These are phyloP conservation scores for Drosophila prosaltans DNA, from an alignment of 1,140 invertebrate species.

Conservation along the genomic window DNA sequence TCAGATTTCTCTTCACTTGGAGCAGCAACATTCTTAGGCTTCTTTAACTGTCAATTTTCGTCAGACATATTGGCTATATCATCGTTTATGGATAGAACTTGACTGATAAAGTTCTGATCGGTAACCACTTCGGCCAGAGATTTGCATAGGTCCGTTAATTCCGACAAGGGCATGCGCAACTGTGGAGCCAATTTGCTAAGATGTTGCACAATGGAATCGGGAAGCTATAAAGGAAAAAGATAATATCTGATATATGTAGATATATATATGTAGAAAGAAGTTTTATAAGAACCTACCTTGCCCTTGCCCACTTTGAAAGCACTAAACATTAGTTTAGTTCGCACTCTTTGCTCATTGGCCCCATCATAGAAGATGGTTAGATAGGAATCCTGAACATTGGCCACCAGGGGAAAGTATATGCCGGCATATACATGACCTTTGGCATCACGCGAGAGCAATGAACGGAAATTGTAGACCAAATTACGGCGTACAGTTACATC, in stretches of 20 bases:
- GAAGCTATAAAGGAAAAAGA: slow-evolving; percentile 83
- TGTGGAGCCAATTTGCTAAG: slow-evolving; percentile 89
- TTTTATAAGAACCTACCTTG: slow-evolving; percentile 84
- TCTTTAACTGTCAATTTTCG: slow-evolving; percentile 87
- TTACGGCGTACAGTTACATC: slow-evolving; percentile 94
- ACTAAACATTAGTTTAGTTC: slow-evolving; percentile 88
- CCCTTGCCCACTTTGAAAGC: slow-evolving; percentile 87
- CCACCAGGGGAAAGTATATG: slow-evolving; percentile 90
- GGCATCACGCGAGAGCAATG: slow-evolving; percentile 90
- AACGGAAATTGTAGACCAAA: slow-evolving; percentile 93
- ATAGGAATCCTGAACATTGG: slow-evolving; percentile 85
- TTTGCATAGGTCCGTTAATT: slow-evolving; percentile 86
- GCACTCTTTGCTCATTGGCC: slow-evolving; percentile 84
- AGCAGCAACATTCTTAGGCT: slow-evolving; percentile 73
- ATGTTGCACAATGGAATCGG: slow-evolving; percentile 85
- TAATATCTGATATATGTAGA: slow-evolving; percentile 5
- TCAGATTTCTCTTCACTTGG: slow-evolving; percentile 9
- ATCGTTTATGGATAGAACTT: slow-evolving; percentile 89
- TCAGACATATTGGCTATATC: slow-evolving; percentile 89
- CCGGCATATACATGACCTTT: slow-evolving; percentile 92
- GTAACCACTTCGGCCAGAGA: slow-evolving; percentile 87
- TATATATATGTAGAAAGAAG: background rate
- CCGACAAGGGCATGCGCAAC: slow-evolving; percentile 86
- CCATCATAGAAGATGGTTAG: slow-evolving; percentile 92
- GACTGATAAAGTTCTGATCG: slow-evolving; percentile 89